Evolutionary conservation across 2,888 invertebrate genomes (phyloP).

Genomic region (Aplocera efformata): DNA sequence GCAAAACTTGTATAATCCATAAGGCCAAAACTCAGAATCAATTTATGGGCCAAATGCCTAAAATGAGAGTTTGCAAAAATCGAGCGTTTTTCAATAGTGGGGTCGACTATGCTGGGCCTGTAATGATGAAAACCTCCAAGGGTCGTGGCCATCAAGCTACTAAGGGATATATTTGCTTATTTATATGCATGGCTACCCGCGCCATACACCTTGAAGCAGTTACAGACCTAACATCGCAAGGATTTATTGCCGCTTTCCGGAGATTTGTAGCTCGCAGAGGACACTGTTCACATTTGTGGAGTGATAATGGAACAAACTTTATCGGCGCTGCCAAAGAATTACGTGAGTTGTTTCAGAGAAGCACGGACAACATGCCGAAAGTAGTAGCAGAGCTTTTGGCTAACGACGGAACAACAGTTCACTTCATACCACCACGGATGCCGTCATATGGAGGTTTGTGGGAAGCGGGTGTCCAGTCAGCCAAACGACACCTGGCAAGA

Average conservation of each 20-base stretch:
- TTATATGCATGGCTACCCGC: conserved; percentile 27
- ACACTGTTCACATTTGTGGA: conserved; percentile 19
- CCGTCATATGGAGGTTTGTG: conserved; percentile 28
- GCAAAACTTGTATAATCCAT: conserved; percentile 19
- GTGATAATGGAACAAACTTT: conserved; percentile 28
- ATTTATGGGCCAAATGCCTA: conserved; percentile 26
- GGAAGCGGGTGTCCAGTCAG: conserved; percentile 26
- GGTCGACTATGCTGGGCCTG: conserved; percentile 25
- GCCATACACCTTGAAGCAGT: conserved; percentile 38
- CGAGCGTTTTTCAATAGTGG: conserved; percentile 15
- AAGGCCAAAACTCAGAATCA: conserved; percentile 5
- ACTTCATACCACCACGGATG: conserved; percentile 22
- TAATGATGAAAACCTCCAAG: conserved; percentile 12
- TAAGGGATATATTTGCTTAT: conserved; percentile 24
- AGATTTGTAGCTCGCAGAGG: conserved; percentile 24
- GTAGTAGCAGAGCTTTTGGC: conserved; percentile 14
- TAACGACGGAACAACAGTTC: conserved; percentile 18
- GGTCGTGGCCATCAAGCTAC: conserved; percentile 20
- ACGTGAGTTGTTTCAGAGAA: conserved; percentile 5
- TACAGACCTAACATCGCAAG: conserved; percentile 29
- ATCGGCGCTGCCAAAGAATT: conserved; percentile 20
- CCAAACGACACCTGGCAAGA: conserved; percentile 24
- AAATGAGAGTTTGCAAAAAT: conserved; percentile 12
- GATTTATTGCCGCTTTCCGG: conserved; percentile 25
- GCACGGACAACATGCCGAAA: conserved; percentile 4